Percentiles rank a stretch among this genome's conserved stretches.
phyloP scores from a whole-genome alignment of 2,888 invertebrate species.

The Dynastes grantii region DNA sequence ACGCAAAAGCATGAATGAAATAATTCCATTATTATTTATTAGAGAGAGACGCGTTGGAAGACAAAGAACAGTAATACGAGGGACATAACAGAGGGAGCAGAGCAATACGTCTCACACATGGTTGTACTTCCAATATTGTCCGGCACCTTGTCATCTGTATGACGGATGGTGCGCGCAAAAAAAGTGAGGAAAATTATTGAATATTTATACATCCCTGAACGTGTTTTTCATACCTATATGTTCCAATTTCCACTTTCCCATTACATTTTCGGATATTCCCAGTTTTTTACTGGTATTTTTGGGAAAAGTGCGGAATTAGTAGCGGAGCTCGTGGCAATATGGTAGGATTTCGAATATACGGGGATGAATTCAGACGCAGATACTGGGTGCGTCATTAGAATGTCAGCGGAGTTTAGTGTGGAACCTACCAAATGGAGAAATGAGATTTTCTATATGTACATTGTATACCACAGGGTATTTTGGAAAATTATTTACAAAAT shows the following conservation, averaged over 20 bases:
- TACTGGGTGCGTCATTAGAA: too few species aligned
- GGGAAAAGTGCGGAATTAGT: too few species aligned
- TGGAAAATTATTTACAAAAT: too few species aligned
- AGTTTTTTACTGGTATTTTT: neutral
- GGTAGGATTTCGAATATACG: too few species aligned
- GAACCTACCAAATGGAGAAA: too few species aligned
- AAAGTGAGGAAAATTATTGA: neutral
- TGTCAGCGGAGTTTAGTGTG: too few species aligned
- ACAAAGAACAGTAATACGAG: neutral
- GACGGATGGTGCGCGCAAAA: neutral
- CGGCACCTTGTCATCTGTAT: slow-evolving; percentile 3
- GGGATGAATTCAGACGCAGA: too few species aligned
- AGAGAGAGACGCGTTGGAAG: neutral
- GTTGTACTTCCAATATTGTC: slow-evolving; percentile 9
- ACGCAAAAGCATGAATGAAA: neutral
- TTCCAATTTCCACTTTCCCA: neutral
- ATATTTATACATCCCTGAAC: neutral
- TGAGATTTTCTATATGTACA: too few species aligned
- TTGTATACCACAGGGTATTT: too few species aligned
- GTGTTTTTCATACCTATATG: neutral
- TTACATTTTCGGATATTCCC: neutral
- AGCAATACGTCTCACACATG: neutral
- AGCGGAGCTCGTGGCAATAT: too few species aligned
- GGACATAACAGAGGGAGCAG: neutral
- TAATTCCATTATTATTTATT: slow-evolving; percentile 28